A percentile compares a stretch with the other conserved stretches of the same genome.
Conservation (phyloP, 1,140 invertebrate genomes). For the Ylistrum balloti region DNA sequence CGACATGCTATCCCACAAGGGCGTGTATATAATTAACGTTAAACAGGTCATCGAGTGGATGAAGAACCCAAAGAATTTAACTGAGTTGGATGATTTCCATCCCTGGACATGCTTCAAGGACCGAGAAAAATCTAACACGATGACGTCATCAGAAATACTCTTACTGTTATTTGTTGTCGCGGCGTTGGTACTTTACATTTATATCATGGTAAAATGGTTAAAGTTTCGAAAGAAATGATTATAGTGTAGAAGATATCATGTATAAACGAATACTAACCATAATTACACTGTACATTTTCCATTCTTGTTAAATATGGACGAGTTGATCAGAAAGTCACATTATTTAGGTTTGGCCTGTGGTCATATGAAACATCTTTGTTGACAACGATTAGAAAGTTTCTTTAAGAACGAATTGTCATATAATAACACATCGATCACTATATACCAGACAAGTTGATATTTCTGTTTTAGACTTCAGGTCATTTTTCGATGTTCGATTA, state of each 20-base stretch:
- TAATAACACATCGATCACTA: too few relatives aligned
- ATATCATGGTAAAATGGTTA: background rate
- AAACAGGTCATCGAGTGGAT: slow-evolving; percentile 70
- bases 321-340: too few relatives aligned
- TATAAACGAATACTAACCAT: too few relatives aligned
- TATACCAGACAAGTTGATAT: too few relatives aligned
- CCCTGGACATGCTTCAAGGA: slow-evolving; percentile 66
- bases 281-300: too few relatives aligned
- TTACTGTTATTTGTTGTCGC: background rate
- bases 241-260: background rate
- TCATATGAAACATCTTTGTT: too few relatives aligned
- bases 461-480: too few relatives aligned
- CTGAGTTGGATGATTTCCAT: slow-evolving; percentile 62
- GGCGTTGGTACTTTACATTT: background rate
- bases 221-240: background rate
- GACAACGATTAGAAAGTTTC: too few relatives aligned
- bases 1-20: slow-evolving; percentile 63
- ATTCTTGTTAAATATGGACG: too few relatives aligned
- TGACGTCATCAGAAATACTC: background rate
- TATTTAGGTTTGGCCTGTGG: too few relatives aligned
- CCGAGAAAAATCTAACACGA: background rate
- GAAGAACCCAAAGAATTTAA: slow-evolving; percentile 67
- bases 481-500: too few relatives aligned
- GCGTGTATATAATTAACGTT: slow-evolving; percentile 71
- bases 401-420: too few relatives aligned